Percentiles rank a stretch among this genome's conserved stretches.
Conservation (phyloP, 1,140 invertebrate genomes). For the Drosophila busckii region DNA sequence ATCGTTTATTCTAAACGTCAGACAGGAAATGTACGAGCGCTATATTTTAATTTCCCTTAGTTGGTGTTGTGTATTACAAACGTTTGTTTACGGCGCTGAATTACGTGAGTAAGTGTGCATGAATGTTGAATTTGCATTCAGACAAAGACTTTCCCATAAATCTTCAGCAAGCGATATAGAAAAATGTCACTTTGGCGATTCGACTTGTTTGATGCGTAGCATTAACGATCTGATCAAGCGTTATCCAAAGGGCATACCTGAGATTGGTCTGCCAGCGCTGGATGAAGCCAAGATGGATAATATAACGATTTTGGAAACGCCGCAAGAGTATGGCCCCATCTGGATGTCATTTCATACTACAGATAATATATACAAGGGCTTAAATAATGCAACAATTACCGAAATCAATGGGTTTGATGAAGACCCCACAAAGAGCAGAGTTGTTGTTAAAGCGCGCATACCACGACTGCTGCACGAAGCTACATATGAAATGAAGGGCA, state of each 20-base stretch:
- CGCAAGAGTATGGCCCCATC: slow-evolving; percentile 16
- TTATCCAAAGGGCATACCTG: slow-evolving; percentile 49
- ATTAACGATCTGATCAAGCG: slow-evolving; percentile 36
- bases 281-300: slow-evolving; percentile 6
- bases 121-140: background rate
- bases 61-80: background rate
- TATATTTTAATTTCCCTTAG: slow-evolving; percentile 4
- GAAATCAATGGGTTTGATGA: slow-evolving; percentile 37
- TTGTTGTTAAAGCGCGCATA: slow-evolving; percentile 7
- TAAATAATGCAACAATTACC: slow-evolving; percentile 42
- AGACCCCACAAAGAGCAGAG: slow-evolving; percentile 20
- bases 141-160: background rate
- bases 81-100: background rate
- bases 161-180: slow-evolving; percentile 37
- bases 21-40: slow-evolving; percentile 9
- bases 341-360: slow-evolving; percentile 35
- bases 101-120: slow-evolving; percentile 24
- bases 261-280: slow-evolving; percentile 41
- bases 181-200: slow-evolving; percentile 46
- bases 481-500: slow-evolving; percentile 27
- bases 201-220: slow-evolving; percentile 26
- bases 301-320: slow-evolving; percentile 3
- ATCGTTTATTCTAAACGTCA: background rate
- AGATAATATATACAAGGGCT: slow-evolving; percentile 20
- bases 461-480: slow-evolving; percentile 9